Evolutionary conservation across 2,113 vertebrate species (phyloP).

Genomic region (Muntiacus muntjak): DNA sequence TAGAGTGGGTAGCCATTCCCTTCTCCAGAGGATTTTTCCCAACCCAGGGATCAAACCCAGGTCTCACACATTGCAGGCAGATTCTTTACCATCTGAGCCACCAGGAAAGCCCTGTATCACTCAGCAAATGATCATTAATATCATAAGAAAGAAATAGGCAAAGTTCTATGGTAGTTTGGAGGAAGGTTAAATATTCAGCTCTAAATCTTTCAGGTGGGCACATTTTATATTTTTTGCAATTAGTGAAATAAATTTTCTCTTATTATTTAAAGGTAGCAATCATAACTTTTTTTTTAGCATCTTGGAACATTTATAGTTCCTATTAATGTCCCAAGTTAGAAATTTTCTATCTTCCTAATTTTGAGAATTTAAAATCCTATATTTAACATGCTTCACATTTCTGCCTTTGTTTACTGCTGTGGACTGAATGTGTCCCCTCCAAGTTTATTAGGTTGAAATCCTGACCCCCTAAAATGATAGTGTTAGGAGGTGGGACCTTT

Average conservation of each 20-base stretch:
- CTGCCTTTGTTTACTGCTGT: background rate
- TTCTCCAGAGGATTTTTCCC: background rate
- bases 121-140: background rate
- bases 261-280: background rate
- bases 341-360: background rate
- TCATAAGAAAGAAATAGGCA: background rate
- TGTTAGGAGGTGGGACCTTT: background rate
- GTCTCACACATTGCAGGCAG: background rate
- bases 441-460: background rate
- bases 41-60: background rate
- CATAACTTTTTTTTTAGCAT: background rate
- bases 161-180: background rate
- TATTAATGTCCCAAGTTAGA: background rate
- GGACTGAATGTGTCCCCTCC: background rate
- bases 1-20: background rate
- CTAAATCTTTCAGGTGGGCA: background rate
- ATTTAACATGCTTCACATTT: background rate
- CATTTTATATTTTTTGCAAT: conserved; percentile 15
- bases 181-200: background rate
- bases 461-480: background rate
- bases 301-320: background rate
- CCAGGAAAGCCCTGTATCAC: background rate
- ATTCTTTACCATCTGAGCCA: background rate
- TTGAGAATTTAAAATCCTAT: background rate
- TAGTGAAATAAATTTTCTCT: background rate